Evolutionary conservation across 35 echinoderm and acorn worm genomes (phyloP).

Genomic region (Holothuria glaberrima): DNA sequence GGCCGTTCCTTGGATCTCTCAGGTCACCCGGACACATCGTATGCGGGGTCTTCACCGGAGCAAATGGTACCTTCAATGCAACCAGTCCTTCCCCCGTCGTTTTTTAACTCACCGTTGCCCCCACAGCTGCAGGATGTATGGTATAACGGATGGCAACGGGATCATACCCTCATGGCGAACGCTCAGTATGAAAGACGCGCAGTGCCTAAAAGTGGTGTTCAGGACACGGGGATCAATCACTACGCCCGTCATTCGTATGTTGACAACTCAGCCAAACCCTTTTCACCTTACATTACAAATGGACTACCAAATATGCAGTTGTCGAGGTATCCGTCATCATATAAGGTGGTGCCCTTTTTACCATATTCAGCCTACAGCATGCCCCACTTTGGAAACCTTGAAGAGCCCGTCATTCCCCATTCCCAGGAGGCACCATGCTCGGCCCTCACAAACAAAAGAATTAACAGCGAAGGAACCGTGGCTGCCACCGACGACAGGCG

Average conservation of each 20-base stretch:
- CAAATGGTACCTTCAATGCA: neutral
- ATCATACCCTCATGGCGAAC: neutral
- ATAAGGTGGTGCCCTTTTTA: neutral
- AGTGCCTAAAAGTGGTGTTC: neutral
- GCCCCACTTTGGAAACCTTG: neutral
- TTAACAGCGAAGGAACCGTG: neutral
- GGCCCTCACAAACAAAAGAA: neutral
- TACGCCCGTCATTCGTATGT: neutral
- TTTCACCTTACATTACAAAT: neutral
- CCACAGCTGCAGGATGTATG: neutral
- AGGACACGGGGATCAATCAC: neutral
- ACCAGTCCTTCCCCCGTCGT: neutral
- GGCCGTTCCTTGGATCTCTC: too few species aligned
- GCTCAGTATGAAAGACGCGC: neutral
- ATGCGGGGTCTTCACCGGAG: neutral
- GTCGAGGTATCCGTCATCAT: neutral
- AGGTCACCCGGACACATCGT: neutral
- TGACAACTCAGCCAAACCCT: neutral
- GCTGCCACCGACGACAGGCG: neutral
- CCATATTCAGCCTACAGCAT: neutral
- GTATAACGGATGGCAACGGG: constrained; percentile 1
- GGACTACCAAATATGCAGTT: constrained; percentile 10
- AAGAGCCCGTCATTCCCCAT: neutral
- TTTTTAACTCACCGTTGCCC: neutral
- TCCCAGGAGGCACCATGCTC: neutral